phyloP scores from a whole-genome alignment of 2,888 invertebrate species.

The Mallateleia sp. region DNA sequence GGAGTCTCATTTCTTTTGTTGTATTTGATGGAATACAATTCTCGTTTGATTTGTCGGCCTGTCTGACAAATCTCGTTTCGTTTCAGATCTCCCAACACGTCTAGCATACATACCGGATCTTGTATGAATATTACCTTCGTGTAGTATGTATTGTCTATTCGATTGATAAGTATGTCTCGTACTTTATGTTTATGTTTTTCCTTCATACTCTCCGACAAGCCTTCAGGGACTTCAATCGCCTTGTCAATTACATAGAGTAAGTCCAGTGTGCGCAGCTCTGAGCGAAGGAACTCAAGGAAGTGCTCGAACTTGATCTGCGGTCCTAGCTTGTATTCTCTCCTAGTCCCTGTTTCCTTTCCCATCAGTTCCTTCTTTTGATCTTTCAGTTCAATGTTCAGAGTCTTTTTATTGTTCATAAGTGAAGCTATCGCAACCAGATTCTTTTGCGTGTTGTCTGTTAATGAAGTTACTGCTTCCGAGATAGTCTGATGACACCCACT shows the following conservation, averaged over 20 bases:
- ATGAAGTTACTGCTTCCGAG: no score
- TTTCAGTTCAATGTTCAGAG: no score
- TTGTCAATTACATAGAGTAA: constrained; percentile 71
- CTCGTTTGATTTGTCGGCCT: constrained; percentile 45
- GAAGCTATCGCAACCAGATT: no score
- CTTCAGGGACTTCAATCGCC: constrained; percentile 51
- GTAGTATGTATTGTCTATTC: constrained; percentile 73
- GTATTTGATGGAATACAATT: constrained; percentile 44
- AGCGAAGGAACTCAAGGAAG: constrained; percentile 72
- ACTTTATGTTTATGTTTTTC: constrained; percentile 73
- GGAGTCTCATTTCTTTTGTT: constrained; percentile 41
- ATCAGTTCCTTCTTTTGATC: constrained; percentile 41
- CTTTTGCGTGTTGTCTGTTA: no score
- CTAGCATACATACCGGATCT: constrained; percentile 41
- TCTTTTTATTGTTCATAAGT: no score
- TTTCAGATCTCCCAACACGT: constrained; percentile 69
- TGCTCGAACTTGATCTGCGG: constrained; percentile 64
- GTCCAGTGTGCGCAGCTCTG: constrained; percentile 67
- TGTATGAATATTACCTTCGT: constrained; percentile 66
- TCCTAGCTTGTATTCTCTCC: constrained; percentile 71
- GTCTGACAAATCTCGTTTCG: constrained; percentile 62
- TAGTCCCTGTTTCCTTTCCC: constrained; percentile 56
- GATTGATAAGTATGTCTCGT: constrained; percentile 75
- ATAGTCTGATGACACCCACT: no score
- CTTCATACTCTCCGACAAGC: constrained; percentile 55